These are phyloP conservation scores for Sisyra nigra DNA, from an alignment of 2,888 invertebrate genomes.

Conservation along the genomic window DNA sequence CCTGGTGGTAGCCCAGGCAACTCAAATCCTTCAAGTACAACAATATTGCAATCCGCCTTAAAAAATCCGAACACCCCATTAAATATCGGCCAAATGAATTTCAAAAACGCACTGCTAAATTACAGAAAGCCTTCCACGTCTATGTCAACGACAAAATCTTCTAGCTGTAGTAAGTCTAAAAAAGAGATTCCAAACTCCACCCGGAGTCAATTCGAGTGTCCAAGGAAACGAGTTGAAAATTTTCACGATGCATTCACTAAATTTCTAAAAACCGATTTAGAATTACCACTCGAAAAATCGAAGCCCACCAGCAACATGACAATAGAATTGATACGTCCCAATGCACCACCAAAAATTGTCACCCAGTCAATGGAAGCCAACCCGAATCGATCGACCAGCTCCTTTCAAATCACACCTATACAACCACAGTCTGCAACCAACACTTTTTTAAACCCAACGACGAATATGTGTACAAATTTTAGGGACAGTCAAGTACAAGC, in stretches of 20 bases:
- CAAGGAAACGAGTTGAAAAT: not conserved
- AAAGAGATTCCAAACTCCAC: not conserved
- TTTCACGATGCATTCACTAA: conserved; percentile 4
- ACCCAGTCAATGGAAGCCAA: not conserved
- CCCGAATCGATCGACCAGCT: not conserved
- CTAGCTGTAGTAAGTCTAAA: too few species aligned
- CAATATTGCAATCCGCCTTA: not conserved
- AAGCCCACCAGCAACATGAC: not conserved
- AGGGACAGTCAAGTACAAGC: not conserved
- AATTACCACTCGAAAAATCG: not conserved
- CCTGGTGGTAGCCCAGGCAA: not conserved
- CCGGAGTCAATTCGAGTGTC: not conserved
- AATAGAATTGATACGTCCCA: too few species aligned
- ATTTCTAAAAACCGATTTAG: not conserved
- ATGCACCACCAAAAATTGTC: too few species aligned
- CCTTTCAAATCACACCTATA: not conserved
- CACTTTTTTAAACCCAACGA: not conserved
- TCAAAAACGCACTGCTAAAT: not conserved
- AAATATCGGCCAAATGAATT: not conserved
- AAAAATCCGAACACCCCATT: not conserved
- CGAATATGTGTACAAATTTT: not conserved
- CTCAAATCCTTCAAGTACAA: too few species aligned
- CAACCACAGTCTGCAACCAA: not conserved
- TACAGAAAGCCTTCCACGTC: not conserved
- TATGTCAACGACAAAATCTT: too few species aligned